Evolutionary conservation across 1,140 invertebrate genomes (phyloP).

Genomic region (Cydia pomonella): DNA sequence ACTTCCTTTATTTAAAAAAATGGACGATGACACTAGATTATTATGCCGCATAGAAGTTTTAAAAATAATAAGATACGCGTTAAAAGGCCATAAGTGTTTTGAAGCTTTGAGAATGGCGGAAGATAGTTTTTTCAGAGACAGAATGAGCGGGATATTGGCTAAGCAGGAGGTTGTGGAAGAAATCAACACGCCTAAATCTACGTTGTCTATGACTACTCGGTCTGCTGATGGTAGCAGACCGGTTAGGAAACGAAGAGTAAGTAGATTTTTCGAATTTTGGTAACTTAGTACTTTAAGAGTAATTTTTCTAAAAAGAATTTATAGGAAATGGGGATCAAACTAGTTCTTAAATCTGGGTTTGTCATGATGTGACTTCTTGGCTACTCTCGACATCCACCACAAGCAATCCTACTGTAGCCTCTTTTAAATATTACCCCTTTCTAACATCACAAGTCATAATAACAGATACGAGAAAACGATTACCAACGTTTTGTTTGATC

Average conservation of each 20-base stretch:
- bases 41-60: constrained; percentile 68
- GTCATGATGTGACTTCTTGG: no score
- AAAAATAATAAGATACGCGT: constrained; percentile 68
- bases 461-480: no score
- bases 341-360: no score
- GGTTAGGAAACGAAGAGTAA: constrained; percentile 64
- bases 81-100: constrained; percentile 68
- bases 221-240: constrained; percentile 69
- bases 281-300: neutral
- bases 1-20: constrained; percentile 70
- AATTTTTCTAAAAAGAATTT: no score
- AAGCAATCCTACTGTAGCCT: no score
- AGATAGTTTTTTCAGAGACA: constrained; percentile 59
- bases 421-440: no score
- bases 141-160: constrained; percentile 51
- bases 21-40: constrained; percentile 69
- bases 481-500: no score
- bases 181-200: constrained; percentile 48
- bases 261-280: no score
- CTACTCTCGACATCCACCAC: no score
- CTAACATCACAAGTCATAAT: no score
- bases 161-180: constrained; percentile 52
- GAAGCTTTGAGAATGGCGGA: constrained; percentile 62
- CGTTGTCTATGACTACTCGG: constrained; percentile 64
- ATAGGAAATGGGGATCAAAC: no score